Conservation (phyloP, 2,888 invertebrate genomes). For the Clostera curtula region DNA sequence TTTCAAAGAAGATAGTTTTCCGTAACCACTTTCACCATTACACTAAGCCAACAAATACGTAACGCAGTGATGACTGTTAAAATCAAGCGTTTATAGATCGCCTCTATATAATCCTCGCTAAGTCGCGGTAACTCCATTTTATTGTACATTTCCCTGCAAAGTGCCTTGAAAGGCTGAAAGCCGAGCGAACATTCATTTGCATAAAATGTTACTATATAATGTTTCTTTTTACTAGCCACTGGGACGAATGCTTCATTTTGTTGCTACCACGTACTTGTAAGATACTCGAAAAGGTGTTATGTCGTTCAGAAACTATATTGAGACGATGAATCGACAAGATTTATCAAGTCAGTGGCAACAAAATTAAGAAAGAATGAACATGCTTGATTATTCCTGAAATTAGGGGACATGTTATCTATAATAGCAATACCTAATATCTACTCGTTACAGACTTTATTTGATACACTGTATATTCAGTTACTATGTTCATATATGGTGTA, state of each 20-base stretch:
- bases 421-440: no score
- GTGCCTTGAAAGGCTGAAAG: slow-evolving; percentile 48
- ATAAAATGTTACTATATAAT: slow-evolving; percentile 49
- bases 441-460: no score
- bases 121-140: slow-evolving; percentile 33
- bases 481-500: no score
- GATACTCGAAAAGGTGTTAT: no score
- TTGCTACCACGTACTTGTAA: slow-evolving; percentile 45
- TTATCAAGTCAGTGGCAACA: no score
- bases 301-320: slow-evolving; percentile 33
- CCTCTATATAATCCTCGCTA: slow-evolving; percentile 32
- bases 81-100: slow-evolving; percentile 19
- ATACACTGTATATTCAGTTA: no score
- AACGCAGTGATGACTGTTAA: slow-evolving; percentile 12
- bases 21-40: no score
- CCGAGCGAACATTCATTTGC: slow-evolving; percentile 48
- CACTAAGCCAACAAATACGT: slow-evolving; percentile 10
- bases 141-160: slow-evolving; percentile 48
- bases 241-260: slow-evolving; percentile 38
- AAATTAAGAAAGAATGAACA: no score
- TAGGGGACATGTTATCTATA: no score
- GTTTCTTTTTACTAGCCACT: slow-evolving; percentile 43
- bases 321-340: slow-evolving; percentile 19
- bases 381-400: not conserved
- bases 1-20: no score